Conservation (phyloP, 2,888 invertebrate genomes). For the Criorhina ranunculi region DNA sequence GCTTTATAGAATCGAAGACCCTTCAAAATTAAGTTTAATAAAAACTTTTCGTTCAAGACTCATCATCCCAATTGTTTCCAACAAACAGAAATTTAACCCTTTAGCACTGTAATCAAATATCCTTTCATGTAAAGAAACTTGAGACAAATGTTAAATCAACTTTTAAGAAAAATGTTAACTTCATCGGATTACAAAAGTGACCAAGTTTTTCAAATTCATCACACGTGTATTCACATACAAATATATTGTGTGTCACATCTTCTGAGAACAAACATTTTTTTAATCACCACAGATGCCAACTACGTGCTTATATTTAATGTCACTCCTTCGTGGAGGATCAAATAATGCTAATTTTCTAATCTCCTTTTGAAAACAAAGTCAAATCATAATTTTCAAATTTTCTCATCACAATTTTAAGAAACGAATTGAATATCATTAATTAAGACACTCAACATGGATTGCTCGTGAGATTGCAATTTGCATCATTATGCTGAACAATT, state of each 20-base stretch:
- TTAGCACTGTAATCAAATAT: neutral
- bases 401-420: neutral
- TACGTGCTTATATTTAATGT: slow-evolving; percentile 7
- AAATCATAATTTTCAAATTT: neutral
- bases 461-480: slow-evolving; percentile 32
- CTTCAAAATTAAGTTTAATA: neutral
- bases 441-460: slow-evolving; percentile 14
- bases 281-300: neutral
- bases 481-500: slow-evolving; percentile 21
- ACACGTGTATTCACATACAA: neutral
- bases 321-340: neutral
- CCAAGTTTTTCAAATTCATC: neutral
- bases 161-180: neutral
- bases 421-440: slow-evolving; percentile 27
- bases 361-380: neutral
- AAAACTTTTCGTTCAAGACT: neutral
- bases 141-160: neutral
- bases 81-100: neutral
- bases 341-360: slow-evolving; percentile 4
- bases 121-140: neutral
- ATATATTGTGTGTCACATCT: neutral
- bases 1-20: neutral
- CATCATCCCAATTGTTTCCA: neutral
- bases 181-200: neutral
- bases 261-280: neutral